phyloP scores from a whole-genome alignment of 1,140 invertebrate genomes.

The Polypedilum pembai region DNA sequence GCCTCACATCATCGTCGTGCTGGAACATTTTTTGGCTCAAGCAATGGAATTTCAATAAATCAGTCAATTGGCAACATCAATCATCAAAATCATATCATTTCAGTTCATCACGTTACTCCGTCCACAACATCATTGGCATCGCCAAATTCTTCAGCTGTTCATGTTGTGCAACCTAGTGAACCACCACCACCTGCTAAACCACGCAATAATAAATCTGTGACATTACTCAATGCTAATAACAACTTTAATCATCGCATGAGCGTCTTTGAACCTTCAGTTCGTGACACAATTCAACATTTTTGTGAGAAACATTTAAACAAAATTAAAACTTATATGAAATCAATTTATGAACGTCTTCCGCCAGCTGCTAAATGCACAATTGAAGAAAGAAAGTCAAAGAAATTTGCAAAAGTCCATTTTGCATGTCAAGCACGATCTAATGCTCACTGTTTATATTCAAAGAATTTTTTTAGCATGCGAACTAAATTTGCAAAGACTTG shows the following conservation, averaged over 20 bases:
- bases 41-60: constrained; percentile 37
- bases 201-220: constrained; percentile 61
- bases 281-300: constrained; percentile 87
- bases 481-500: constrained; percentile 80
- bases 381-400: constrained; percentile 77
- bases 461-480: constrained; percentile 75
- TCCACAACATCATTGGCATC: constrained; percentile 32
- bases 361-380: constrained; percentile 84
- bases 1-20: constrained; percentile 45
- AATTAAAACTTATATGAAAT: constrained; percentile 84
- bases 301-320: constrained; percentile 89
- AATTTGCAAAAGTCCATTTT: constrained; percentile 81
- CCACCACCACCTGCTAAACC: constrained; percentile 55
- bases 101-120: constrained; percentile 42
- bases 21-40: constrained; percentile 40
- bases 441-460: constrained; percentile 82
- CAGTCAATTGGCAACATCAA: constrained; percentile 39
- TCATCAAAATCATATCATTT: constrained; percentile 37
- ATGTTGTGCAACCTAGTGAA: constrained; percentile 39
- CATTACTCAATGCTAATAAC: constrained; percentile 54
- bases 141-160: neutral
- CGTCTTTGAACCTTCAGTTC: constrained; percentile 78
- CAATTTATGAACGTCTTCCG: constrained; percentile 74
- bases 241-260: constrained; percentile 63
- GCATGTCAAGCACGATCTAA: constrained; percentile 71